These are phyloP conservation scores for Sphaerophoria rueppellii DNA, from an alignment of 2,888 invertebrate species.

Conservation along the genomic window DNA sequence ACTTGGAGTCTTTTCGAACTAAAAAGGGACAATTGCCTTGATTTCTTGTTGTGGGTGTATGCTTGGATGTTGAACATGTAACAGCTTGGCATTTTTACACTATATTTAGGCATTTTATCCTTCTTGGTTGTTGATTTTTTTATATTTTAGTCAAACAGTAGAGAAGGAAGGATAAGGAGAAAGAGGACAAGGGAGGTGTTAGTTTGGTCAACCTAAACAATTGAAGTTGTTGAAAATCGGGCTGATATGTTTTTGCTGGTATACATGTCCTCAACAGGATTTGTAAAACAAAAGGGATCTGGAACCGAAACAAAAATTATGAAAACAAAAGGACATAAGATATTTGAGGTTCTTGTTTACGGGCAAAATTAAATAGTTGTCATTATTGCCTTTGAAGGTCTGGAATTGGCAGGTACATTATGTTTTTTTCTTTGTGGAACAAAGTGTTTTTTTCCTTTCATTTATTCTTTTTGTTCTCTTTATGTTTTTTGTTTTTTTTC, in stretches of 20 bases:
- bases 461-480: too few relatives aligned
- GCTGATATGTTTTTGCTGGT: conserved; percentile 4
- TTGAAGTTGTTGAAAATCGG: conserved; percentile 39
- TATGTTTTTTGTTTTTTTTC: too few relatives aligned
- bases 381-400: conserved; percentile 2
- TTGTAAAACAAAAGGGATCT: neutral
- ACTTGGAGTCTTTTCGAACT: neutral
- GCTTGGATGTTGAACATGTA: conserved; percentile 9
- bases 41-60: conserved; percentile 19
- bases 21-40: conserved; percentile 46
- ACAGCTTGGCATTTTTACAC: conserved; percentile 37
- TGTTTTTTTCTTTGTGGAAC: too few relatives aligned
- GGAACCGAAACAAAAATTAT: too few relatives aligned
- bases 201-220: conserved; percentile 40
- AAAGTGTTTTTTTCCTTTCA: too few relatives aligned
- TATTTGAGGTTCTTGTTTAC: neutral
- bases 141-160: too few relatives aligned
- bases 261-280: conserved; percentile 19
- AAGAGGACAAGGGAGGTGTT: neutral
- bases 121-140: neutral
- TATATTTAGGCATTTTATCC: conserved; percentile 41
- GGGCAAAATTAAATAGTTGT: conserved; percentile 15
- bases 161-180: too few relatives aligned
- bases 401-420: too few relatives aligned
- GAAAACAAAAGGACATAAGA: conserved; percentile 14